These are phyloP conservation scores for Cerastoderma edule DNA, from an alignment of 2,888 invertebrate species.

Conservation along the genomic window DNA sequence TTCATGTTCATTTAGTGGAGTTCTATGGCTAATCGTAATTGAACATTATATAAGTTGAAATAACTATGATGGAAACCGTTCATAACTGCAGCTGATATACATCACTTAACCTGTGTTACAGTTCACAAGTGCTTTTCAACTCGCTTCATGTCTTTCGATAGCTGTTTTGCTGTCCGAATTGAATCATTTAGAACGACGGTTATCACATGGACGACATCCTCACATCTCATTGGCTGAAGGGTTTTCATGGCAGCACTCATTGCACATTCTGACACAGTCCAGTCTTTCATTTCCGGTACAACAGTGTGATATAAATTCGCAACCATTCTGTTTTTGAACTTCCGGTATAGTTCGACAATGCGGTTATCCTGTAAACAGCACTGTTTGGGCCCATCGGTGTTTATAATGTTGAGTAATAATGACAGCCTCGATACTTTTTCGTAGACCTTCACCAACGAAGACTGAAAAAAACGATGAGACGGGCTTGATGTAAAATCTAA, in stretches of 20 bases:
- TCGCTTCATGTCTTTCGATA: neutral
- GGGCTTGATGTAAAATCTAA: no score
- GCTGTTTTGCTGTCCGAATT: neutral
- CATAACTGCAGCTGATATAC: no score
- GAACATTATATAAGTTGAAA: no score
- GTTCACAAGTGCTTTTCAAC: neutral
- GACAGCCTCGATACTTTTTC: neutral
- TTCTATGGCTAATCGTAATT: no score
- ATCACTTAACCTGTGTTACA: no score
- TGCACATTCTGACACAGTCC: neutral
- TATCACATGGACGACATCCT: conserved; percentile 12
- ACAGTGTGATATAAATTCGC: conserved; percentile 12
- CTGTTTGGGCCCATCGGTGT: neutral
- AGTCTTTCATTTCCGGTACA: neutral
- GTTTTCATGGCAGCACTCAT: neutral
- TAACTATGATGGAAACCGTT: no score
- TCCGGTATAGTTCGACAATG: neutral
- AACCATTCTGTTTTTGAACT: neutral
- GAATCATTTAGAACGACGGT: neutral
- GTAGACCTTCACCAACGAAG: neutral
- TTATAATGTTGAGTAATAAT: neutral
- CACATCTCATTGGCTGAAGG: conserved; percentile 16
- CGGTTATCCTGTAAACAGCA: conserved; percentile 1
- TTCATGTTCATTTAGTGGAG: no score
- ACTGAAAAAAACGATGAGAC: no score